Base-by-base conservation (phyloP, 2,888 invertebrate genomes). In the Andricus curvator region DNA sequence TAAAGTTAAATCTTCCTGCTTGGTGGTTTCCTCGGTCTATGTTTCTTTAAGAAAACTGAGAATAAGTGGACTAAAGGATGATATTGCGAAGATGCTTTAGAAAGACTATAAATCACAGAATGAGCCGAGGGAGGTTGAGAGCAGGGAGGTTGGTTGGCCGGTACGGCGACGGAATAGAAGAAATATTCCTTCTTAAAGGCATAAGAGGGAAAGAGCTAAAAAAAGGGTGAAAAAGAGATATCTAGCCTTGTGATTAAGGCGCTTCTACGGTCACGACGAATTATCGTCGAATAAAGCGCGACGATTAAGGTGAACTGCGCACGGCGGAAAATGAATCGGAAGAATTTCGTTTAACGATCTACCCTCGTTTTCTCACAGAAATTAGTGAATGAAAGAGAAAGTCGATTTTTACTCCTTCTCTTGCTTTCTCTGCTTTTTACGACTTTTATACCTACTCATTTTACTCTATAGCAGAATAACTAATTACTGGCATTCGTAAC, bases 211-310 rank as follows among this genome's bases (percentile, higher is more conserved):
- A 70, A 48, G 44, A 62, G 41, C 48, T 56, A 29, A 65, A 48
- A 62, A 51, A 51, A 60, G 66, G 64, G 60, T 48, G 62, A 79
- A 79, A 60, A 82, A 68, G 67, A 78, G 60, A 44, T 70, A 79
- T 81, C 79, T 56, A 74, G 41, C 70, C 79, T 80, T 83, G 80
- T 84, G 88, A 88, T 89, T 88, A 90, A 88, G 86, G 83, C 85
- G 85, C 88, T 86, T 87, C 84, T 86, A 86, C 78, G 82, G 83
- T 83, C 82, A 78, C 82, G 81, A 84, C 84, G 88, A 89, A 88
- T 90, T 89, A 89, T 88, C 83, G 85, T 83, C 78, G 85, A 86
- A 88, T 86, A 87, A 87, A 89, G 80, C 81, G 80, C 65, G 80
- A 80, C 87, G 83, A 85, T 86, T 87, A 88, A 85, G 82, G 82